phyloP scores from a whole-genome alignment of 2,797 vertebrate species.

The Fringilla coelebs region DNA sequence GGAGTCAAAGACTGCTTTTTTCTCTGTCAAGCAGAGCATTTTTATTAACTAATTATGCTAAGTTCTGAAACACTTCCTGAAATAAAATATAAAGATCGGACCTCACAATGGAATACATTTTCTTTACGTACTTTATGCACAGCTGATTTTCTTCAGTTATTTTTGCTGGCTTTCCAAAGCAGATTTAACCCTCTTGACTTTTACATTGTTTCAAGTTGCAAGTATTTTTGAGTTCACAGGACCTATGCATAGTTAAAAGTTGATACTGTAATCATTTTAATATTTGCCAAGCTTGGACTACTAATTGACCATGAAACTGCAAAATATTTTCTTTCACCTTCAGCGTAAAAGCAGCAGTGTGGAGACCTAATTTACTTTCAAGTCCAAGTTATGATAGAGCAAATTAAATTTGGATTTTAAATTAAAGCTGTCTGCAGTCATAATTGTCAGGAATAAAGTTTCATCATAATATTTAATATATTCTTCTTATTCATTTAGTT shows the following conservation, averaged over 20 bases:
- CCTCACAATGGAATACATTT: not conserved
- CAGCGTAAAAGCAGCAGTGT: not conserved
- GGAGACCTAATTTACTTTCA: not conserved
- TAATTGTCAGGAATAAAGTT: not conserved
- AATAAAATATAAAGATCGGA: not conserved
- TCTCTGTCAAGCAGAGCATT: not conserved
- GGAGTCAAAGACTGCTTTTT: not conserved
- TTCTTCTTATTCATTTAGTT: not conserved
- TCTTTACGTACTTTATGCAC: not conserved
- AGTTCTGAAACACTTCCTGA: not conserved
- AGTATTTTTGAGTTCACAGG: not conserved
- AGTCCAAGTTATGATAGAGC: not conserved
- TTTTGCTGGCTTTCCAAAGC: not conserved
- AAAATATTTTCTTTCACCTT: not conserved
- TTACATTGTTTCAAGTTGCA: not conserved
- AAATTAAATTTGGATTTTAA: constrained; percentile 10
- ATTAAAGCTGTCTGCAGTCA: not conserved
- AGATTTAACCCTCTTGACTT: not conserved
- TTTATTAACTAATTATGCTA: not conserved
- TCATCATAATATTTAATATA: not conserved
- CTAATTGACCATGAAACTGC: not conserved
- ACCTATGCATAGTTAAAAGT: not conserved
- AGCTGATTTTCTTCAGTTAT: not conserved
- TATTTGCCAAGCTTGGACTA: not conserved
- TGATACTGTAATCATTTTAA: not conserved